These are phyloP conservation scores for Mystacides longicornis DNA, from an alignment of 2,888 invertebrate species.

Conservation along the genomic window DNA sequence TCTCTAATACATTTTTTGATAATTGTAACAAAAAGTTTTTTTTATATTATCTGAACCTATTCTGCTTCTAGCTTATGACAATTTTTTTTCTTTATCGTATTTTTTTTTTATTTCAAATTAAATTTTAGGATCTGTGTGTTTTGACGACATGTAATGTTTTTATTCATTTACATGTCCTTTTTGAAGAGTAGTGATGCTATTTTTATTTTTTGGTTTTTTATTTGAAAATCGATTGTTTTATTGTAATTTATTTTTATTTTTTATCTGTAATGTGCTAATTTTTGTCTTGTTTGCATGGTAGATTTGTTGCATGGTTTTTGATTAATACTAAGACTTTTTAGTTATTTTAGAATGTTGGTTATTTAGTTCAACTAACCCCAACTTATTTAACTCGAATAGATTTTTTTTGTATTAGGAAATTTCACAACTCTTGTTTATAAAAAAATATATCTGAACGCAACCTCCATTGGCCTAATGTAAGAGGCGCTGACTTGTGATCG, in stretches of 20 bases:
- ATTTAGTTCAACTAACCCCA: too few relatives aligned
- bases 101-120: conserved; percentile 13
- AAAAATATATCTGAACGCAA: too few relatives aligned
- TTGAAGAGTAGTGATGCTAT: not conserved
- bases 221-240: conserved; percentile 26
- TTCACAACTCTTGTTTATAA: too few relatives aligned
- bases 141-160: conserved; percentile 5
- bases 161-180: conserved; percentile 8
- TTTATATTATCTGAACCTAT: conserved; percentile 24
- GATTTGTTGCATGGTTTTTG: not conserved
- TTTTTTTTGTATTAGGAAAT: too few relatives aligned
- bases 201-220: conserved; percentile 19
- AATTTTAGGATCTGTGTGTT: too few relatives aligned
- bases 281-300: conserved; percentile 7
- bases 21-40: conserved; percentile 13
- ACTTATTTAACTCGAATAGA: too few relatives aligned
- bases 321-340: too few relatives aligned
- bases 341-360: too few relatives aligned
- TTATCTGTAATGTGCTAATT: conserved; percentile 9
- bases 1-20: not conserved
- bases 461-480: too few relatives aligned
- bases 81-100: conserved; percentile 14
- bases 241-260: conserved; percentile 4
- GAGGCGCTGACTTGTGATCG: too few relatives aligned
- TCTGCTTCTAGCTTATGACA: conserved; percentile 25